Conservation (phyloP, 2,797 vertebrate species). For the Macroramphosus scolopax region DNA sequence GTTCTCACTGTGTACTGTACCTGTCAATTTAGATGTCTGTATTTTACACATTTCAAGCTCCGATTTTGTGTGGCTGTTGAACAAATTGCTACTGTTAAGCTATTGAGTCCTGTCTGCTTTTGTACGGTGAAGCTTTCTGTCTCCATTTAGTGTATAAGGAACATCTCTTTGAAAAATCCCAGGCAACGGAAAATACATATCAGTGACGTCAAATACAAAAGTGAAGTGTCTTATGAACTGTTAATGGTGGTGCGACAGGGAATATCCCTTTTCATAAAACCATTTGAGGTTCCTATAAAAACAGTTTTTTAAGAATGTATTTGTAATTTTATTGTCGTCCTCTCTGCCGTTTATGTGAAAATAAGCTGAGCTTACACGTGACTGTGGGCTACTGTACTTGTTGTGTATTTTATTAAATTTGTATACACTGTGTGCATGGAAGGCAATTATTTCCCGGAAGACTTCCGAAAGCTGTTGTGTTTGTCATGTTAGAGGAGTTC, state of each 20-base stretch:
- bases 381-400: conserved; percentile 92
- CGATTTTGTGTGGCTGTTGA: conserved; percentile 77
- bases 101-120: conserved; percentile 84
- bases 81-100: conserved; percentile 78
- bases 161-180: conserved; percentile 74
- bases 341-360: conserved; percentile 97
- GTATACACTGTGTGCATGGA: conserved; percentile 97
- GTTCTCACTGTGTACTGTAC: conserved; percentile 78
- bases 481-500: conserved; percentile 48
- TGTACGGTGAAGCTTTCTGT: conserved; percentile 78
- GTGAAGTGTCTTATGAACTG: conserved; percentile 82
- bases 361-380: conserved; percentile 98
- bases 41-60: conserved; percentile 77
- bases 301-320: conserved; percentile 96
- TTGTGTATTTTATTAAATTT: conserved; percentile 99
- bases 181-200: conserved; percentile 76
- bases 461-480: conserved; percentile 50
- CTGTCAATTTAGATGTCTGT: conserved; percentile 78
- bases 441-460: conserved; percentile 91
- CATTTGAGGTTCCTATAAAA: conserved; percentile 91
- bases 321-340: conserved; percentile 97
- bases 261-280: conserved; percentile 86
- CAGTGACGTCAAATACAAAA: conserved; percentile 77
- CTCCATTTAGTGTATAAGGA: conserved; percentile 77
- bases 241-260: conserved; percentile 88